phyloP scores from a whole-genome alignment of 2,797 vertebrate species.

The Enteromius paludinosus region DNA sequence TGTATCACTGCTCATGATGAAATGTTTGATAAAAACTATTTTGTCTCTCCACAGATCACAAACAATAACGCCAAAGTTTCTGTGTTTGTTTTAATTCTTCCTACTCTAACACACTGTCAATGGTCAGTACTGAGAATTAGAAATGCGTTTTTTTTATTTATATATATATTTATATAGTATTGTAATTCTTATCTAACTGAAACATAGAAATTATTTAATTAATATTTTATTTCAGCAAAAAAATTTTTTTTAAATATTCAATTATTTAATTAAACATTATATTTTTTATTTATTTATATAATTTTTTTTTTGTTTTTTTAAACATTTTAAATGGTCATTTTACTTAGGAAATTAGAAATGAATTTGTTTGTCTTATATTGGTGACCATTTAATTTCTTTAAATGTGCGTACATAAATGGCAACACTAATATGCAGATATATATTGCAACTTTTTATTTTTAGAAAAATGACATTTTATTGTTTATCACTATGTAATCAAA shows the following conservation, averaged over 20 bases:
- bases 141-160: no score
- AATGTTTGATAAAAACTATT: slow-evolving; percentile 2
- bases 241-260: background rate
- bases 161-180: no score
- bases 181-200: background rate
- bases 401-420: background rate
- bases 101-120: background rate
- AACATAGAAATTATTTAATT: background rate
- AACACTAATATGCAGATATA: background rate
- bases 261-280: no score
- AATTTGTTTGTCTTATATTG: background rate
- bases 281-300: no score
- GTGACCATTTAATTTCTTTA: background rate
- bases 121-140: background rate
- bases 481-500: background rate
- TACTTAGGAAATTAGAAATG: background rate
- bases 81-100: background rate
- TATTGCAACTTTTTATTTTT: background rate
- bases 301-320: background rate
- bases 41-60: background rate
- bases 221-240: background rate
- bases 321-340: background rate
- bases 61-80: background rate
- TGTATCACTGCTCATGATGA: slow-evolving; percentile 34
- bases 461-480: background rate